Percentiles rank a stretch among this genome's conserved stretches.
phyloP scores from a whole-genome alignment of 2,797 vertebrate genomes.

The Ctenochaetus hawaiiensis region DNA sequence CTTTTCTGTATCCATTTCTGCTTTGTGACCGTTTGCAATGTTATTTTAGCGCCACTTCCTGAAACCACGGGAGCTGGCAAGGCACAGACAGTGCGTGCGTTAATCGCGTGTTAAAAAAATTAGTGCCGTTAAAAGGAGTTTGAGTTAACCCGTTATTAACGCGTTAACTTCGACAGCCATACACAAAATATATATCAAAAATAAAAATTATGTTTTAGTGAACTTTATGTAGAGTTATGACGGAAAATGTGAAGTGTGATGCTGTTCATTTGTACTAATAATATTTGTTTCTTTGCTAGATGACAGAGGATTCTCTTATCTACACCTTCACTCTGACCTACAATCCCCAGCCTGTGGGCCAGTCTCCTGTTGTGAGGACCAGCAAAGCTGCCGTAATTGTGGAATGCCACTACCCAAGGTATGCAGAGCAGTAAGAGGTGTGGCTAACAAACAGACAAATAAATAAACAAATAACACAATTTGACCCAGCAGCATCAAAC shows the following conservation, averaged over 20 bases:
- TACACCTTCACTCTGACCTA: slow-evolving; percentile 77
- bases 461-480: too few relatives aligned
- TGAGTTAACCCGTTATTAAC: too few relatives aligned
- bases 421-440: slow-evolving; percentile 8
- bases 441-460: not conserved
- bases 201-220: not conserved
- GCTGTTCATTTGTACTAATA: not conserved
- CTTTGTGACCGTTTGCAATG: too few relatives aligned
- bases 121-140: too few relatives aligned
- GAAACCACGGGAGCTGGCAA: too few relatives aligned
- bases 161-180: too few relatives aligned
- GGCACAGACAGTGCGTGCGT: too few relatives aligned
- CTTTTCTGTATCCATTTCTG: too few relatives aligned
- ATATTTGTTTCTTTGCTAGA: slow-evolving; percentile 57
- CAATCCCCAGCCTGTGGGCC: slow-evolving; percentile 34
- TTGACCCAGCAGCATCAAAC: not conserved
- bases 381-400: slow-evolving; percentile 61
- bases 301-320: slow-evolving; percentile 60
- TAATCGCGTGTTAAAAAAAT: too few relatives aligned
- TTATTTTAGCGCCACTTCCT: too few relatives aligned
- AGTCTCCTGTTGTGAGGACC: slow-evolving; percentile 68
- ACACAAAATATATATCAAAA: slow-evolving; percentile 2
- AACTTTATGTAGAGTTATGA: not conserved
- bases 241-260: not conserved
- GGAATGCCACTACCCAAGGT: slow-evolving; percentile 85